Conservation (phyloP, 2,113 vertebrate species). For the Tringa solitaria region DNA sequence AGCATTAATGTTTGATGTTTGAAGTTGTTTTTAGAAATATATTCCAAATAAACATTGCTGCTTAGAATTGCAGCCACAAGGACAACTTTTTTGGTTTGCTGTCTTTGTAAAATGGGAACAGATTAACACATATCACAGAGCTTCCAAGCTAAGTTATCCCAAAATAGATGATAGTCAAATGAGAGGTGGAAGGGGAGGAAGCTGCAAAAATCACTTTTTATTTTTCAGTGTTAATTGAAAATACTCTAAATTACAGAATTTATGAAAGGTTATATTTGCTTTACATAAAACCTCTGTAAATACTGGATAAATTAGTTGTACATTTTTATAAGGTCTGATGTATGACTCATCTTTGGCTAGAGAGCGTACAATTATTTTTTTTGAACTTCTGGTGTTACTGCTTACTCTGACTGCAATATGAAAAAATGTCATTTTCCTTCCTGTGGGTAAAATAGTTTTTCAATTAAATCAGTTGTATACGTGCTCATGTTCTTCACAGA, state of each 20-base stretch:
- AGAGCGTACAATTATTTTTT: background rate
- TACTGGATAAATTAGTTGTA: background rate
- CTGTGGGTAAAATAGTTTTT: background rate
- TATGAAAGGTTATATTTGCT: background rate
- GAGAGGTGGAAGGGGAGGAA: background rate
- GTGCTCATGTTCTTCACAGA: background rate
- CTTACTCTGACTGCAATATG: background rate
- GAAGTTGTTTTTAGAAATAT: conserved; percentile 40
- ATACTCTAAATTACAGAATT: background rate
- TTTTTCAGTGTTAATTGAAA: background rate
- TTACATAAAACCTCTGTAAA: background rate
- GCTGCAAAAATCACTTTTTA: background rate
- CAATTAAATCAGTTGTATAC: background rate
- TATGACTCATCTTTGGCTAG: background rate
- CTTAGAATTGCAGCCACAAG: conserved; percentile 18
- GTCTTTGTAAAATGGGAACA: background rate
- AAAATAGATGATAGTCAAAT: background rate
- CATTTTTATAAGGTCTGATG: background rate
- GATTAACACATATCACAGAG: background rate
- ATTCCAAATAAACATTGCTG: conserved; percentile 51
- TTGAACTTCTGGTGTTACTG: background rate
- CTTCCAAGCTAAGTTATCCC: background rate
- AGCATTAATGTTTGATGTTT: conserved; percentile 17
- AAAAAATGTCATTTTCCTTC: conserved; percentile 11
- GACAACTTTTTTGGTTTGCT: background rate